Evolutionary conservation across 2,113 vertebrate species (phyloP), one percentile per base, ranked within the genome.

Genomic region (Callaeas wilsoni): DNA sequence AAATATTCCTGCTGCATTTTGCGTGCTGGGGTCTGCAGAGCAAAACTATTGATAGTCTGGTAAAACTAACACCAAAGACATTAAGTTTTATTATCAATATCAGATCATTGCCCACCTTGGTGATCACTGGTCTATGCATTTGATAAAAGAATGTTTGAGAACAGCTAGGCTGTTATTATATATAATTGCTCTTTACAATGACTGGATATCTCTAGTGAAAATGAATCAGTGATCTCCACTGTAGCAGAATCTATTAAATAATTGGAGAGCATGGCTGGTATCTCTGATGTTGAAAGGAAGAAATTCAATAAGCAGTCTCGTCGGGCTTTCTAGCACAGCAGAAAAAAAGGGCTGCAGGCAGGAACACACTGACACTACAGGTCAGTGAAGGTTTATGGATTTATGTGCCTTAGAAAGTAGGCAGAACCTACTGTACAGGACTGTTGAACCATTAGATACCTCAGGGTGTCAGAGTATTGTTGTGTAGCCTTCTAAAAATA

Each of bases 221-320:
- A 98, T 94, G 93, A 97, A 97, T 94, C 73, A 33, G 95, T 91
- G 93, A 86, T 97, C 75, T 67, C 94, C 87, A 93, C 89, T 90
- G 88, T 83, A 95, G 94, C 95, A 96, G 95, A 98, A 97, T 97
- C 96, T 97, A 97, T 98, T 98, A 95, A 96, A 96, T 98, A 98
- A 97, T 96, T 97, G 96, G 97, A 97, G 93, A 97, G 87, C 91
- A 87, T 71, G 87, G 93, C 95, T 74, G 93, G 67, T 93, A 67
- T 65, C 90, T 97, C 98, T 97, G 93, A 97, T 96, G 93, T 94
- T 96, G 90, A 97, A 92, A 96, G 93, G 93, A 95, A 96, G 92
- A 97, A 97, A 97, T 96, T 97, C 96, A 97, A 97, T 95, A 96
- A 97, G 94, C 89, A 94, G 95, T 93, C 73, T 97, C 82, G 64